These are phyloP conservation scores for Cydia splendana DNA, from an alignment of 1,140 invertebrate species.

Conservation along the genomic window DNA sequence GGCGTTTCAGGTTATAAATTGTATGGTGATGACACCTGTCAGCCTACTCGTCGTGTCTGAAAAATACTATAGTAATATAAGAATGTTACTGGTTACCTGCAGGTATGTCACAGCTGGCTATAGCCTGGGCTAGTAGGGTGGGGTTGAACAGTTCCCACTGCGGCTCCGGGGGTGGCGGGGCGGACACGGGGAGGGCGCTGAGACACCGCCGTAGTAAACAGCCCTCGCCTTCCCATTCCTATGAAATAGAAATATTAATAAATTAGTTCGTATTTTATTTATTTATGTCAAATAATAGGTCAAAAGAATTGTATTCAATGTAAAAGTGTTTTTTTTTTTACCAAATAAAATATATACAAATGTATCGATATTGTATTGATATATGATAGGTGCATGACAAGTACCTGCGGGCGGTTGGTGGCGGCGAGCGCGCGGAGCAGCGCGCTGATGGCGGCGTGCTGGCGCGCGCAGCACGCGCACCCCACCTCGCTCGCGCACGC, in stretches of 20 bases:
- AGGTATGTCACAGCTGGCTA: conserved; percentile 62
- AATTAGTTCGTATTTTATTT: too few species aligned
- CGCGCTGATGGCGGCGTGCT: conserved; percentile 57
- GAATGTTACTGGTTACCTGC: conserved; percentile 38
- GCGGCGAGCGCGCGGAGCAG: conserved; percentile 52
- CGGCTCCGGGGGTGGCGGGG: conserved; percentile 58
- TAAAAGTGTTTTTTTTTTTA: too few species aligned
- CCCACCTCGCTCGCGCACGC: conserved; percentile 68
- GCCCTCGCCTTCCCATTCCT: conserved; percentile 74
- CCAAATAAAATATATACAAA: too few species aligned
- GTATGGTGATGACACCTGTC: too few species aligned
- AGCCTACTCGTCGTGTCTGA: too few species aligned
- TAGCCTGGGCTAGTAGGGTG: conserved; percentile 62
- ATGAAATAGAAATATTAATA: neutral
- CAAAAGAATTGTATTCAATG: too few species aligned
- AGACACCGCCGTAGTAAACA: conserved; percentile 65
- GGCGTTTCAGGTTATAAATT: too few species aligned
- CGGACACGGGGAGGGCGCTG: conserved; percentile 60
- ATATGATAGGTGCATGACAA: too few species aligned
- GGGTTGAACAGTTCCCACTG: conserved; percentile 74
- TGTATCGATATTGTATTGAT: too few species aligned
- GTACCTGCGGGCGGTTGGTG: conserved; percentile 23
- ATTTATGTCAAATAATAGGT: too few species aligned
- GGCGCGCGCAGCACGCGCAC: conserved; percentile 53
- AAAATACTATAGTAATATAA: too few species aligned